Percentiles rank a stretch among this genome's conserved stretches.
Conservation (phyloP, 2,113 vertebrate species). For the Proterorhinus semilunaris region DNA sequence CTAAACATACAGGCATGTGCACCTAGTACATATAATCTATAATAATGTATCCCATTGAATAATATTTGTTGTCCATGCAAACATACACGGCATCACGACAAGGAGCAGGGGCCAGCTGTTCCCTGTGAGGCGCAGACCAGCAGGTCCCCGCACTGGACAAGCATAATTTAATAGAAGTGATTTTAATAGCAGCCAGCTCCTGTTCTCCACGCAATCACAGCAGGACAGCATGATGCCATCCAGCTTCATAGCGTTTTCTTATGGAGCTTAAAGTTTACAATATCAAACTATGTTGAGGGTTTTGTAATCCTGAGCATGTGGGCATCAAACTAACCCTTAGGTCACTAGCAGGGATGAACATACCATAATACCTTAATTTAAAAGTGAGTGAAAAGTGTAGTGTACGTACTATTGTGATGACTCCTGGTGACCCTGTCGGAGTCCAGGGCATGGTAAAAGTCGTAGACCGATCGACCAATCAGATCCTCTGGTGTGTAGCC, state of each 20-base stretch:
- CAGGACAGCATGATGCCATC: conserved; percentile 20
- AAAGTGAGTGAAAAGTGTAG: not conserved
- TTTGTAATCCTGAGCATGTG: too few species aligned
- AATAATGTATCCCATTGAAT: conserved; percentile 37
- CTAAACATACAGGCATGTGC: too few species aligned
- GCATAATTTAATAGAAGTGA: conserved; percentile 69
- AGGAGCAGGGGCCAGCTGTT: conserved; percentile 72
- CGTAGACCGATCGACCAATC: conserved; percentile 91
- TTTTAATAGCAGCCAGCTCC: conserved; percentile 57
- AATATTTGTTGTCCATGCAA: too few species aligned
- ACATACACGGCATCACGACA: conserved; percentile 57
- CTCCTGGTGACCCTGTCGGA: conserved; percentile 92
- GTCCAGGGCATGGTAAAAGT: conserved; percentile 96
- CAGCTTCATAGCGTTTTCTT: not conserved
- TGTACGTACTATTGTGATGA: conserved; percentile 91
- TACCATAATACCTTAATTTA: too few species aligned
- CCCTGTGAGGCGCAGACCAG: conserved; percentile 55
- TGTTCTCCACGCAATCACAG: conserved; percentile 22
- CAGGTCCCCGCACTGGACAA: conserved; percentile 30
- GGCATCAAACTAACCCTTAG: too few species aligned
- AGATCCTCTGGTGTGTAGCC: conserved; percentile 94
- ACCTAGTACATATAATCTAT: not conserved
- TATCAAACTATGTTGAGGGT: too few species aligned
- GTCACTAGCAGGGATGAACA: too few species aligned
- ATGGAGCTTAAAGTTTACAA: not conserved